Conservation (phyloP, 2,888 invertebrate genomes). For the Oxyteleia sp. region DNA sequence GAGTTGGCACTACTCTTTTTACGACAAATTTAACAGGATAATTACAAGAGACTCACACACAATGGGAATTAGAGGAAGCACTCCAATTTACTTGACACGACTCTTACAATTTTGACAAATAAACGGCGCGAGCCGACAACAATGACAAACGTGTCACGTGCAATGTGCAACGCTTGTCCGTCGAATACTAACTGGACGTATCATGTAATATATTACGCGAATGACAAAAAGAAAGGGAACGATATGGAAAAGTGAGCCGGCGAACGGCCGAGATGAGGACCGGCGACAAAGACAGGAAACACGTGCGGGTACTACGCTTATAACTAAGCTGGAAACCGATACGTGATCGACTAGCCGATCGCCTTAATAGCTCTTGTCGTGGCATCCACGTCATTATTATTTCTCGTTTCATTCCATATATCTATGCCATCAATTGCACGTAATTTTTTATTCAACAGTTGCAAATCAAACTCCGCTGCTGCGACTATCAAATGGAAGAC, state of each 20-base stretch:
- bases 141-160: constrained; percentile 38
- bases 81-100: constrained; percentile 3
- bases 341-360: constrained; percentile 18
- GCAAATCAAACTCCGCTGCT: too few relatives aligned
- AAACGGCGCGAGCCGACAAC: constrained; percentile 15
- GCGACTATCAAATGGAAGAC: too few relatives aligned
- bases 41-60: too few relatives aligned
- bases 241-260: constrained; percentile 57
- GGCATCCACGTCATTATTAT: too few relatives aligned
- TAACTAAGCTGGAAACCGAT: constrained; percentile 30
- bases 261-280: constrained; percentile 46
- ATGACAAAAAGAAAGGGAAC: constrained; percentile 60
- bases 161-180: constrained; percentile 36
- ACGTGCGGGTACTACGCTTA: constrained; percentile 45
- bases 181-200: constrained; percentile 49
- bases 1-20: not conserved
- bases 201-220: constrained; percentile 51
- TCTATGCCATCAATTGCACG: too few relatives aligned
- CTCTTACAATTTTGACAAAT: not conserved
- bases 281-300: constrained; percentile 45
- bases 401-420: too few relatives aligned
- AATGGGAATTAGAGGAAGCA: too few relatives aligned
- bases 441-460: too few relatives aligned
- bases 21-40: too few relatives aligned
- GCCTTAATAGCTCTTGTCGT: too few relatives aligned